Percentiles rank a stretch among this genome's conserved stretches.
phyloP scores from a whole-genome alignment of 23 tunicate species.

The Phallusia fumigata region DNA sequence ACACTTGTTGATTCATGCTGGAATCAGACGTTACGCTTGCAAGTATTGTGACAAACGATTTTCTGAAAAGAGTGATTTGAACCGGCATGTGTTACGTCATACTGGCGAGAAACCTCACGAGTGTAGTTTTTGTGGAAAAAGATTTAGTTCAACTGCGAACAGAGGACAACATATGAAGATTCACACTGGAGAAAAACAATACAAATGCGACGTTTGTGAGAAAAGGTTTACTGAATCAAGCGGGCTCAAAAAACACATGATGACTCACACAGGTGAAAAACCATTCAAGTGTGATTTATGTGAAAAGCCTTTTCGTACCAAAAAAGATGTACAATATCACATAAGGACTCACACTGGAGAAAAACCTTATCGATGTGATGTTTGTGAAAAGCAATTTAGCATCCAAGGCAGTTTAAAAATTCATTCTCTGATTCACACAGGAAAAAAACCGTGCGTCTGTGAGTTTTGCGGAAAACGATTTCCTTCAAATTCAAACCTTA shows the following conservation, averaged over 20 bases:
- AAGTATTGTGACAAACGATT: neutral
- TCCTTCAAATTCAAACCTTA: neutral
- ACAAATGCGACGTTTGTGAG: conserved; percentile 12
- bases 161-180: neutral
- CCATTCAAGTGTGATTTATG: conserved; percentile 19
- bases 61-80: neutral
- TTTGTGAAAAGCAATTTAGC: neutral
- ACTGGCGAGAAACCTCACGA: conserved; percentile 8
- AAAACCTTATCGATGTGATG: neutral
- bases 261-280: conserved; percentile 19
- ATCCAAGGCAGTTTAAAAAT: neutral
- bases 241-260: neutral
- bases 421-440: neutral
- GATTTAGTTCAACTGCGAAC: neutral
- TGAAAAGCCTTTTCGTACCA: conserved; percentile 19
- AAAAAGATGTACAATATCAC: neutral
- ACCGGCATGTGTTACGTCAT: conserved; percentile 3
- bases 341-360: conserved; percentile 28
- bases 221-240: conserved; percentile 5
- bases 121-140: neutral
- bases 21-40: too few species aligned
- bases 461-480: neutral
- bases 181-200: conserved; percentile 21
- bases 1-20: too few species aligned
- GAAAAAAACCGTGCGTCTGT: neutral